Evolutionary conservation across 23 tunicate genomes (phyloP).

Genomic region (Styela clava): DNA sequence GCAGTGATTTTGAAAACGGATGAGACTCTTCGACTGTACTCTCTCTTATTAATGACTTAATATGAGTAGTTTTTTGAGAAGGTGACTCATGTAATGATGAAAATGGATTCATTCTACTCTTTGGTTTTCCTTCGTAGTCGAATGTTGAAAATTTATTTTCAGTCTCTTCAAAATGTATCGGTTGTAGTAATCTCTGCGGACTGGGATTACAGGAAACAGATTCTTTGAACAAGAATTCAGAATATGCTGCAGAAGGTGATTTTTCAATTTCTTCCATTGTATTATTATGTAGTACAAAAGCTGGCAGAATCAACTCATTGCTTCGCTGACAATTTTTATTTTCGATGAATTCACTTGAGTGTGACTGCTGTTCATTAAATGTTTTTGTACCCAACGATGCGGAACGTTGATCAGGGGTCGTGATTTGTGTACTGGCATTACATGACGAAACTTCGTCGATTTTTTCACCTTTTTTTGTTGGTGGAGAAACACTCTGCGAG

Average conservation of each 20-base stretch:
- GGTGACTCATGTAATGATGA: not conserved
- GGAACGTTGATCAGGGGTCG: too few species aligned
- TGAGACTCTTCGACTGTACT: not conserved
- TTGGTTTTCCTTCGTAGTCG: not conserved
- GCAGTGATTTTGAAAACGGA: not conserved
- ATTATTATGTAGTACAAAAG: too few species aligned
- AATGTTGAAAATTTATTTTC: not conserved
- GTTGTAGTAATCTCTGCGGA: not conserved
- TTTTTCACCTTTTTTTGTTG: too few species aligned
- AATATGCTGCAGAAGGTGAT: not conserved
- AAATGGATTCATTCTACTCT: not conserved
- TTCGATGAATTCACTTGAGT: too few species aligned
- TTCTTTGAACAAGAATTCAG: not conserved
- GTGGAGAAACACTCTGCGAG: too few species aligned
- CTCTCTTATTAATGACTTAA: not conserved
- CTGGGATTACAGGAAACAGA: not conserved
- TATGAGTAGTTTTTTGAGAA: not conserved
- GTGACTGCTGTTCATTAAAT: too few species aligned
- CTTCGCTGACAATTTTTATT: too few species aligned
- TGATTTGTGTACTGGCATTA: too few species aligned
- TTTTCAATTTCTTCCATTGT: too few species aligned
- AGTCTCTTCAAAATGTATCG: not conserved
- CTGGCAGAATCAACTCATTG: too few species aligned
- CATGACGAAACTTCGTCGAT: too few species aligned
- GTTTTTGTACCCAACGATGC: too few species aligned